These are phyloP conservation scores for Silurus glanis DNA, from an alignment of 2,113 vertebrate species.

Conservation along the genomic window DNA sequence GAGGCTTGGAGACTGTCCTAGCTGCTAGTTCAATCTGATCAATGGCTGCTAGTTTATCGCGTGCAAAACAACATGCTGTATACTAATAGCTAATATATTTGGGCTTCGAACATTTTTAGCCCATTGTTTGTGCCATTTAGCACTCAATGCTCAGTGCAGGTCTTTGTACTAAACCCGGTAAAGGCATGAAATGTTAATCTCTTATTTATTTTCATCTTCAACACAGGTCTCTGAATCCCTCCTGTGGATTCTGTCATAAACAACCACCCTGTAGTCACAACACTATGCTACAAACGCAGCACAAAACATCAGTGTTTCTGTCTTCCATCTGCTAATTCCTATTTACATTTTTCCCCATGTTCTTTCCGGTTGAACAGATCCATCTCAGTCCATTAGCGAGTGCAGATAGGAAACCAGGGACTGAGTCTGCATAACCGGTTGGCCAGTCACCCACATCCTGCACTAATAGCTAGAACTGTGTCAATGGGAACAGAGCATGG, in stretches of 20 bases:
- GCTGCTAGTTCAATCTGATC: background rate
- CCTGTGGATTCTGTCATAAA: constrained; percentile 24
- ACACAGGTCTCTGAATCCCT: constrained; percentile 14
- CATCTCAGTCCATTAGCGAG: constrained; percentile 42
- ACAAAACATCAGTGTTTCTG: background rate
- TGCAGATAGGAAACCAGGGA: constrained; percentile 27
- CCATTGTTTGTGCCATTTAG: constrained; percentile 42
- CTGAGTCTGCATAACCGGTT: background rate
- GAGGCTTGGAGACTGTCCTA: background rate
- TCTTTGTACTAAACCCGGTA: constrained; percentile 13
- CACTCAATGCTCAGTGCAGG: constrained; percentile 14
- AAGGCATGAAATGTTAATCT: constrained; percentile 5
- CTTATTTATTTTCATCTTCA: constrained; percentile 15
- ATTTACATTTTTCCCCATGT: background rate
- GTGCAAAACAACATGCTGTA: background rate
- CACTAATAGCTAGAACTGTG: constrained; percentile 47
- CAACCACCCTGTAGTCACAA: background rate
- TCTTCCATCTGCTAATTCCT: background rate
- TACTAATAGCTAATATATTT: constrained; percentile 1
- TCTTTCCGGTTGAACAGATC: constrained; percentile 13
- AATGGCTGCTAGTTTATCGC: background rate
- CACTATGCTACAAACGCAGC: background rate
- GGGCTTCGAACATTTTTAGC: constrained; percentile 10
- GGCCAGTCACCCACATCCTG: constrained; percentile 17
- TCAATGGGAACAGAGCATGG: constrained; percentile 22